Conservation (phyloP, 2,113 vertebrate genomes). For the Pteruthius melanotis region DNA sequence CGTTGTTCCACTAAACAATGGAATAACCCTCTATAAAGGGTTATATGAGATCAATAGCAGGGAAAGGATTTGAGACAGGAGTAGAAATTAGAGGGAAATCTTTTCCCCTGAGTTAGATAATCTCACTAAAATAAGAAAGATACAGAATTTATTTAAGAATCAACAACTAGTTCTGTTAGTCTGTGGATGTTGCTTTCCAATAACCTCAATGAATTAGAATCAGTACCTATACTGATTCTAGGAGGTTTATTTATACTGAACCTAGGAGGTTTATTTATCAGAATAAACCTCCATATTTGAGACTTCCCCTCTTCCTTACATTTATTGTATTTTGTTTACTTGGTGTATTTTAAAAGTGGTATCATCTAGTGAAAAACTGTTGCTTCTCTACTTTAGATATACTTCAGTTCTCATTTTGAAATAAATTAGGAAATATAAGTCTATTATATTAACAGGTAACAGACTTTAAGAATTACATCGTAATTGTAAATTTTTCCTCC, state of each 20-base stretch:
- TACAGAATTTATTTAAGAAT: neutral
- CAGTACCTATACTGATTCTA: no score
- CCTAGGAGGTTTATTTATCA: no score
- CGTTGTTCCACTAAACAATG: neutral
- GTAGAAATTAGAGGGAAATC: neutral
- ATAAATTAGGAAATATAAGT: slow-evolving; percentile 31
- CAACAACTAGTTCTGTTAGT: neutral
- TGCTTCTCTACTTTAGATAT: slow-evolving; percentile 34
- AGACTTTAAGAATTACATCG: slow-evolving; percentile 11
- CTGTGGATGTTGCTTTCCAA: neutral
- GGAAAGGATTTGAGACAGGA: neutral
- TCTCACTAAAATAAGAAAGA: neutral
- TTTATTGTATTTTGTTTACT: neutral
- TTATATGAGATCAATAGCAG: neutral
- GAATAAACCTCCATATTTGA: neutral
- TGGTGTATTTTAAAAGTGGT: neutral
- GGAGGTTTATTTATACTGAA: no score
- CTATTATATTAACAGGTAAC: neutral
- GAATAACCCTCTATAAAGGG: neutral
- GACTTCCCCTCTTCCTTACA: neutral
- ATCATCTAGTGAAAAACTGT: slow-evolving; percentile 26
- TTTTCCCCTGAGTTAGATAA: neutral
- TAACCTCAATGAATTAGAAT: neutral
- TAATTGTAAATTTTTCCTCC: slow-evolving; percentile 48
- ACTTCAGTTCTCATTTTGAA: slow-evolving; percentile 11